phyloP scores from a whole-genome alignment of 2,797 vertebrate genomes.

The Thaleichthys pacificus region DNA sequence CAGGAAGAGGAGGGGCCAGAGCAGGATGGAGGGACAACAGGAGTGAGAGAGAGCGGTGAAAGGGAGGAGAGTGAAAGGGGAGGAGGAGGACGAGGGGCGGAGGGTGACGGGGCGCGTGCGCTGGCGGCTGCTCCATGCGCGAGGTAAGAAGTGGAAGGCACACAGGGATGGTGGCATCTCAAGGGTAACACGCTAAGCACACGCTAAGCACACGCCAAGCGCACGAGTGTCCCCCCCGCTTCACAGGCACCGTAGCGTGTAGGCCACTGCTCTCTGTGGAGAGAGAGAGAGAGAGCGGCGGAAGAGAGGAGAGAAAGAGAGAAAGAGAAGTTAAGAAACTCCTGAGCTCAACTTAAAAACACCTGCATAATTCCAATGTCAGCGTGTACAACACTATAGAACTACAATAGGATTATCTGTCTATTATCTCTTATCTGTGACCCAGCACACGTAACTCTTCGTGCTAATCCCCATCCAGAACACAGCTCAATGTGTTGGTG shows the following conservation, averaged over 20 bases:
- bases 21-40: constrained; percentile 13
- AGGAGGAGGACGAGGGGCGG: neutral
- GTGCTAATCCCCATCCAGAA: constrained; percentile 25
- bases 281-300: no score
- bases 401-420: constrained; percentile 39
- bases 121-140: constrained; percentile 47
- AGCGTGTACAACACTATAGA: neutral
- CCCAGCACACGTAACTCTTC: constrained; percentile 3
- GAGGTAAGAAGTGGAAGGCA: constrained; percentile 58
- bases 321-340: neutral
- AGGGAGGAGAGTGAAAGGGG: neutral
- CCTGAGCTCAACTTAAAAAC: neutral
- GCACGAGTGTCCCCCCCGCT: constrained; percentile 1
- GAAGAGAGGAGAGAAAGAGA: no score
- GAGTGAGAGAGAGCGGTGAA: neutral
- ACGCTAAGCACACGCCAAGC: neutral
- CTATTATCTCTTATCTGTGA: constrained; percentile 7
- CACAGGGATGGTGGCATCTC: constrained; percentile 65
- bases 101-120: constrained; percentile 42
- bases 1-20: constrained; percentile 48
- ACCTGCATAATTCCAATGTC: neutral
- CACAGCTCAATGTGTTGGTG: neutral
- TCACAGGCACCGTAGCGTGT: constrained; percentile 24
- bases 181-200: constrained; percentile 30
- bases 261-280: constrained; percentile 30